These are phyloP conservation scores for Urosaurus nigricauda DNA, from an alignment of 2,797 vertebrate genomes.

Conservation along the genomic window DNA sequence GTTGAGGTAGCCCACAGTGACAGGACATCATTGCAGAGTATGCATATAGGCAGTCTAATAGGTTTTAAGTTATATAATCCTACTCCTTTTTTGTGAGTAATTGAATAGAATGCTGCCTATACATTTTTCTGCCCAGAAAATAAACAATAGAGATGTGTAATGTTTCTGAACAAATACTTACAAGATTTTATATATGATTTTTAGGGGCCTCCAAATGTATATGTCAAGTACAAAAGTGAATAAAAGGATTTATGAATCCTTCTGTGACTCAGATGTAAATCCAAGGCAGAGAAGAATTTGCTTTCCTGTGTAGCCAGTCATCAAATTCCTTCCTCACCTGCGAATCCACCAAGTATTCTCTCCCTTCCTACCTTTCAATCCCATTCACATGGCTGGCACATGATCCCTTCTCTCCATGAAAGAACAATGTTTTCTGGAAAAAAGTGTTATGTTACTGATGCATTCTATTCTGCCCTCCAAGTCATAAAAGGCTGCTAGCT, in stretches of 20 bases:
- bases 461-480: slow-evolving; percentile 17
- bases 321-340: too few relatives aligned
- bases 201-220: slow-evolving; percentile 19
- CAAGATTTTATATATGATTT: not conserved
- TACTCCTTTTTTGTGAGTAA: not conserved
- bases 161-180: not conserved
- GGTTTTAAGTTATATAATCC: not conserved
- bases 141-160: not conserved
- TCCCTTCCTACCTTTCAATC: not conserved
- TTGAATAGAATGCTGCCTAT: not conserved
- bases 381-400: not conserved
- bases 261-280: not conserved
- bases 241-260: not conserved
- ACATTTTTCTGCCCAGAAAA: not conserved
- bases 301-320: too few relatives aligned
- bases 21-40: not conserved
- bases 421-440: slow-evolving; percentile 52
- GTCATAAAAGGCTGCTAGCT: slow-evolving; percentile 1
- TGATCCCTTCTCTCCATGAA: slow-evolving; percentile 33
- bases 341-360: not conserved
- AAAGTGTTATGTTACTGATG: not conserved
- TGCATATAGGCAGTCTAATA: not conserved
- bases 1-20: not conserved
- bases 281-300: not conserved
- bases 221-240: not conserved